phyloP scores from a whole-genome alignment of 1,140 invertebrate genomes.

The Ceratosolen fusciceps region DNA sequence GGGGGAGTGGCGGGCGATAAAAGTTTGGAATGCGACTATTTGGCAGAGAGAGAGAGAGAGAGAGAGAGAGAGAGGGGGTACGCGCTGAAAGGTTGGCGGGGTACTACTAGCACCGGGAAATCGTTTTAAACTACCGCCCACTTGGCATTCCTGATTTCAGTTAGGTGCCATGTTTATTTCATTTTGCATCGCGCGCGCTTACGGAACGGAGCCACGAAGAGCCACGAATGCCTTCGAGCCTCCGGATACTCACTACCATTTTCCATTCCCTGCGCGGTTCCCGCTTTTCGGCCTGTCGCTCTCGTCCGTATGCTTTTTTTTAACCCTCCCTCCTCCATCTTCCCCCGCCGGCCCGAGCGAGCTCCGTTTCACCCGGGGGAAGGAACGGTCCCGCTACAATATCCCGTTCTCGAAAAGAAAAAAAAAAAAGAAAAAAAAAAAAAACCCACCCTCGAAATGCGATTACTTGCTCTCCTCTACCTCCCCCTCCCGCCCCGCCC shows the following conservation, averaged over 20 bases:
- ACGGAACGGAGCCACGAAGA: not conserved
- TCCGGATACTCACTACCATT: not conserved
- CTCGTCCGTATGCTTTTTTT: slow-evolving; percentile 24
- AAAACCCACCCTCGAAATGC: slow-evolving; percentile 42
- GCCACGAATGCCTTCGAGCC: slow-evolving; percentile 17
- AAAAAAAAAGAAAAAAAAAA: no score
- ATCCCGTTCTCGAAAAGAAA: no score
- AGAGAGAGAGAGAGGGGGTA: slow-evolving; percentile 2
- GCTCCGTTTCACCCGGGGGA: no score
- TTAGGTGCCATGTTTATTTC: slow-evolving; percentile 63
- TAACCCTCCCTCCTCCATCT: slow-evolving; percentile 25
- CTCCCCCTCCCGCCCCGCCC: no score
- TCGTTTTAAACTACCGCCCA: slow-evolving; percentile 65
- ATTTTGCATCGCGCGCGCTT: slow-evolving; percentile 51
- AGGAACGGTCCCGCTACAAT: no score
- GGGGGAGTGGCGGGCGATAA: slow-evolving; percentile 12
- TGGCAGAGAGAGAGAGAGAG: slow-evolving; percentile 27
- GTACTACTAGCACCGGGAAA: slow-evolving; percentile 46
- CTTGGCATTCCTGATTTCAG: slow-evolving; percentile 65
- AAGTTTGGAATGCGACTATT: slow-evolving; percentile 53
- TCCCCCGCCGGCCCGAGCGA: no score
- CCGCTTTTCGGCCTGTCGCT: slow-evolving; percentile 21
- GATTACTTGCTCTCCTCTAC: no score
- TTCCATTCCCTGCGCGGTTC: not conserved
- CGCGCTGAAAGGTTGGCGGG: slow-evolving; percentile 20